Base-by-base conservation (phyloP, 2,113 vertebrate species). In the Phalacrocorax aristotelis region DNA sequence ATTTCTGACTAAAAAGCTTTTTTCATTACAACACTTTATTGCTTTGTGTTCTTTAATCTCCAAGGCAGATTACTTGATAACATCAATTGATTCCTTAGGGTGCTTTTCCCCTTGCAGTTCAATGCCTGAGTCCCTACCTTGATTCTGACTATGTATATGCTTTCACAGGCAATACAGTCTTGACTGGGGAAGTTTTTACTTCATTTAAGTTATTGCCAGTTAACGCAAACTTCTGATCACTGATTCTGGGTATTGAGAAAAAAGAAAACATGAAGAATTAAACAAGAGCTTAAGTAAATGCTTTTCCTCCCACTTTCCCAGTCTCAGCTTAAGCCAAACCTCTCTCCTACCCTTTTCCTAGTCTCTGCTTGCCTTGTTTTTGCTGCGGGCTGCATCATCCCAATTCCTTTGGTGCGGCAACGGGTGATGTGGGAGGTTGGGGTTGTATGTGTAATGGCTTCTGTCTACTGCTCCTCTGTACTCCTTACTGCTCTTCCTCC, bases 71-170 rank as follows among this genome's bases (percentile, higher is more conserved):
- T 93, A 95, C 83, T 89, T 91, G 78, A 72, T 92, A 94, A 42
- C 74, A 69, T 49, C 70, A 89, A 91, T 87, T 94, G 93, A 95
- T 94, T 96, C 95, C 94, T 94, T 65, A 69, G 91, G 94, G 93
- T 95, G 74, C 57, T 89, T 91, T 94, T 87, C 52, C 93, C 60
- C 78, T 82, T 38, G 86, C 68, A 77, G 64, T 88, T 96, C 74
- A 84, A 18, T 36, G 65, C 48, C 65, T 11, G 40, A 57, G 57
- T 70, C 82, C 38, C 48, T 89, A 5, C 72, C 38, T 90, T 38
- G n/a, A 5, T 83, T 65, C 30, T 69, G 40, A 80, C 55, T 87
- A 7, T 40, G 14, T 29, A 4, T 70, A 3, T n/a, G 34, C 70
- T 93, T 52, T 91, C 52, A 25, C 23, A 38, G n/a, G 38, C 69